Evolutionary conservation across 2,888 invertebrate genomes (phyloP), one percentile per base, ranked within the genome.

Genomic region (Drosophila pullipes): DNA sequence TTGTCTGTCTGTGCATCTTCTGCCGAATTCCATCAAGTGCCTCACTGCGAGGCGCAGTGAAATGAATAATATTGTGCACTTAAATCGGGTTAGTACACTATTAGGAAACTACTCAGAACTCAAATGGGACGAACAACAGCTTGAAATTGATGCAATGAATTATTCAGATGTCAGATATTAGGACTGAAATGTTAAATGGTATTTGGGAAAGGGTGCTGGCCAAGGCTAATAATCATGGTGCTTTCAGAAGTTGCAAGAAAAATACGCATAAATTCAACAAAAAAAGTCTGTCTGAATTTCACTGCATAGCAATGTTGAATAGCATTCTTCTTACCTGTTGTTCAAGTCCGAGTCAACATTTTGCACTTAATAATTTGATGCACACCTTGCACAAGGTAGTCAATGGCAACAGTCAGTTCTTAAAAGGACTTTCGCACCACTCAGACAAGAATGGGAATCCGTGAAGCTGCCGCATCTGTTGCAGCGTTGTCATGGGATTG

Each of bases 21-120:
- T 33, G 65, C 50, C 44, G 55, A 74, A 74, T 73, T 74, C 73
- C 67, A 74, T 57, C 64, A 57, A 64, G 55, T 57, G 33, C 62
- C 47, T 28, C 54, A n/a, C 54, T 16, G 10, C 10, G 10, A 57
- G 30, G 30, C 33, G 30, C 64, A 60, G n/a, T 37, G 54, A 54
- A 60, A 59, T 50, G 28, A 60, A 65, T 49, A 66, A 59, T 66
- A 60, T 66, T 66, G 33, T 58, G 35, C 16, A 30, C 28, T 35
- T 25, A 66, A 66, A 62, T 73, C 57, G 41, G 28, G 39, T 57
- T n/a, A 57, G 55, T 28, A 18, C 25, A 37, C 55, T 37, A 37
- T 28, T 28, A 11, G 28, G 28, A 11, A 37, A 37, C 55, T 37
- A 47, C 41, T 41, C 41, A n/a, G 10, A 11, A n/a, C 41, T 41